Percentiles rank a stretch among this genome's conserved stretches.
phyloP scores from a whole-genome alignment of 1,140 invertebrate genomes.

The Sitodiplosis mosellana region DNA sequence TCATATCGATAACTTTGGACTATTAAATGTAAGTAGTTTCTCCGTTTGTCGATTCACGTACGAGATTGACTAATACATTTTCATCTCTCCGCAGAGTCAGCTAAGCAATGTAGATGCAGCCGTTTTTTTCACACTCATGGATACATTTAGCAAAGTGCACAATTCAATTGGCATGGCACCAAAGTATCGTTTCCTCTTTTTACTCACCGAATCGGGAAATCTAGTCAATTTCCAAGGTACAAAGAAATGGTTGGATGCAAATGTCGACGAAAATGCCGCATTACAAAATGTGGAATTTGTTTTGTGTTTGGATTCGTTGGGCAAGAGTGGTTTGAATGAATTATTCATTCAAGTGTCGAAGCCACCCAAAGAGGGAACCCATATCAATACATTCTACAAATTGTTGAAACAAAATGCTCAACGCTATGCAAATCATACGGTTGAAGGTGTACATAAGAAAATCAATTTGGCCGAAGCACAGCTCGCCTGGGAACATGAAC shows the following conservation, averaged over 20 bases:
- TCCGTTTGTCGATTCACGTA: not conserved
- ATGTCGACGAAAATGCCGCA: constrained; percentile 41
- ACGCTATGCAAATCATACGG: constrained; percentile 28
- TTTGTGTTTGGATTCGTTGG: constrained; percentile 78
- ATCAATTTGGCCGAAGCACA: constrained; percentile 90
- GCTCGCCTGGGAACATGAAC: constrained; percentile 93
- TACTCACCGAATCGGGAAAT: constrained; percentile 81
- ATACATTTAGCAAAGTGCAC: constrained; percentile 86
- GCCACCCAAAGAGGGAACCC: constrained; percentile 72
- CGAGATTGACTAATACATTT: no score
- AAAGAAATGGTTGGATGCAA: constrained; percentile 92
- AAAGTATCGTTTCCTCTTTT: constrained; percentile 74
- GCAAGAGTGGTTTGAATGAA: constrained; percentile 32
- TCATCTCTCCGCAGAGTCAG: constrained; percentile 11
- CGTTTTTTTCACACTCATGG: constrained; percentile 69
- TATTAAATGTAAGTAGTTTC: constrained; percentile 59
- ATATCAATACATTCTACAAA: constrained; percentile 51
- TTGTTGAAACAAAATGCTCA: constrained; percentile 37
- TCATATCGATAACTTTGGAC: constrained; percentile 79
- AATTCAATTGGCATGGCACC: constrained; percentile 58
- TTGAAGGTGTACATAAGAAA: constrained; percentile 85
- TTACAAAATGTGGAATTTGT: constrained; percentile 72
- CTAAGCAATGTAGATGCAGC: constrained; percentile 51
- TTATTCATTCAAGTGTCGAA: constrained; percentile 91
- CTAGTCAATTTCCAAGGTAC: constrained; percentile 84